Evolutionary conservation across 2,797 vertebrate genomes (phyloP), one percentile per base, ranked within the genome.

Genomic region (Mallotus villosus): DNA sequence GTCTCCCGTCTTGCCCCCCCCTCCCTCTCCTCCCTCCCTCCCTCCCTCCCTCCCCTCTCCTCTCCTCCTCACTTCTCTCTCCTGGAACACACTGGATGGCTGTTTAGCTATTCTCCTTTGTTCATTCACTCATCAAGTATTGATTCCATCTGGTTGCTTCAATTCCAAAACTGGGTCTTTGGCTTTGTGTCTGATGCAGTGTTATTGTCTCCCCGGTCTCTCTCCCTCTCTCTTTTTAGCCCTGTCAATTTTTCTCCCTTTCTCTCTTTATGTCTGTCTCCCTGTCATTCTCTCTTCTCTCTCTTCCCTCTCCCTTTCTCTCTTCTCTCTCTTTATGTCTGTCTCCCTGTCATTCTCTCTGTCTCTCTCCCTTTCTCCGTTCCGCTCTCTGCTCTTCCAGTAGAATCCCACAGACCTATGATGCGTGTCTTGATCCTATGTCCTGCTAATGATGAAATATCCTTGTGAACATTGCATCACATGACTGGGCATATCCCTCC

Each of bases 101-200:
- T 58, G 61, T 58, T 68, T 59, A 37, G 53, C 9, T 17, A 59
- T 59, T 58, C 32, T 68, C 21, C 12, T 68, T 59, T 58, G n/a
- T 59, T 68, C 55, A 22, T 34, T 37, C 29, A 37, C 53, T 68
- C n/a, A 68, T 68, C 67, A 68, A 59, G 19, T 68, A 68, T 68
- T 68, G 53, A 68, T 68, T 68, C 67, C 29, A 37, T 57, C 27
- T 58, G 67, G 9, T 21, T 37, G n/a, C 53, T 61, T 25, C 22
- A 7, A 5, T 61, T 27, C 59, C 22, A 27, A 14, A 16, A 14
- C 22, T 61, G 51, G 16, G 51, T 61, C 22, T 61, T 24, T 14
- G 59, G 59, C 59, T 25, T 27, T 61, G 59, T 61, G 22, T 61
- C 16, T 16, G 22, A 24, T 25, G 59, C 19, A n/a, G 51, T 55